Conservation (phyloP, 1,140 invertebrate species). For the Coenobita brevimanus region DNA sequence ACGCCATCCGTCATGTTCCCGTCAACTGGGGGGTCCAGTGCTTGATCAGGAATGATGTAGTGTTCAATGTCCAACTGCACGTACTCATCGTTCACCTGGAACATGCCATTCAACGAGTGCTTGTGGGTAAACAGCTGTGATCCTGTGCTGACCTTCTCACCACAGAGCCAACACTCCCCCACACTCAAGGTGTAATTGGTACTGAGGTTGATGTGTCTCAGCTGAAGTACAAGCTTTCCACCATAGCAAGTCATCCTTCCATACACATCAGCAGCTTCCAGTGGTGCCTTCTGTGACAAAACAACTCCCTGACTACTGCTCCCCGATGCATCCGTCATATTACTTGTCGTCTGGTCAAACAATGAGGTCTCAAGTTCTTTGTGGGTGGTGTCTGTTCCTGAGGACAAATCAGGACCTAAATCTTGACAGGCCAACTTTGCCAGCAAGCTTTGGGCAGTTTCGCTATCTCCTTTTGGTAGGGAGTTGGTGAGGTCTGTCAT, state of each 20-base stretch:
- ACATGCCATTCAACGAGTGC: constrained; percentile 65
- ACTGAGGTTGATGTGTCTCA: constrained; percentile 61
- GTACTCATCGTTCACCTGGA: constrained; percentile 69
- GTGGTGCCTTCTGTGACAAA: constrained; percentile 19
- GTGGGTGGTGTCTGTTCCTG: constrained; percentile 35
- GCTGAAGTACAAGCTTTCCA: constrained; percentile 48
- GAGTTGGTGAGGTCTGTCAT: constrained; percentile 60
- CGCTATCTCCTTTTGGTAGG: constrained; percentile 53
- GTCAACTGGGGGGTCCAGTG: constrained; percentile 48
- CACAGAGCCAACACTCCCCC: constrained; percentile 68
- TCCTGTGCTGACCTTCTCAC: constrained; percentile 62
- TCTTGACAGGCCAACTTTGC: constrained; percentile 56
- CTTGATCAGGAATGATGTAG: constrained; percentile 68
- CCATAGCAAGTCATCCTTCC: constrained; percentile 55
- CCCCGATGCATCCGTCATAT: not conserved
- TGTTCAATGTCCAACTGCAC: constrained; percentile 65
- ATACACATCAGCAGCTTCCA: constrained; percentile 55
- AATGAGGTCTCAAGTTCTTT: constrained; percentile 53
- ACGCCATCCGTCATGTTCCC: constrained; percentile 43
- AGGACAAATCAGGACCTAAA: constrained; percentile 46
- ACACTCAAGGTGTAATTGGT: constrained; percentile 68
- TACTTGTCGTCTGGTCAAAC: constrained; percentile 30
- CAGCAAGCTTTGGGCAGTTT: constrained; percentile 53
- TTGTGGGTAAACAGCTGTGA: constrained; percentile 67
- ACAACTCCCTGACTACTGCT: constrained; percentile 17